Conservation (phyloP, 2,797 vertebrate species). For the Paguma larvata region DNA sequence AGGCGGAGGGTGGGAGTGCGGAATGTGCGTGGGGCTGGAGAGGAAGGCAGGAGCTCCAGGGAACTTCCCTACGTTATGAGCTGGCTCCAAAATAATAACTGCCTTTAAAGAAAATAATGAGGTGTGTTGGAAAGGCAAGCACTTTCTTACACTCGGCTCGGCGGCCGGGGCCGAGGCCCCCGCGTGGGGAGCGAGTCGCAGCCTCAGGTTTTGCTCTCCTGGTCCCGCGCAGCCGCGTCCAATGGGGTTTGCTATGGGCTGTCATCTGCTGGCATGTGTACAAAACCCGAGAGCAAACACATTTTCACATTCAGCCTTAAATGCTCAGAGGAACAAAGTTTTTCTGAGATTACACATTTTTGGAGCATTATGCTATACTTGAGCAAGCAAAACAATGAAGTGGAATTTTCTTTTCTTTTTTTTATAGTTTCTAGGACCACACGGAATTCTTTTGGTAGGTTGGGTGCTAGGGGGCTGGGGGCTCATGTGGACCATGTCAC, state of each 20-base stretch:
- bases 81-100: background rate
- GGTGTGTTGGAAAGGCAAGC: background rate
- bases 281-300: background rate
- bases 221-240: background rate
- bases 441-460: background rate
- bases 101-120: background rate
- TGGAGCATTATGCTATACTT: constrained; percentile 48
- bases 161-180: background rate
- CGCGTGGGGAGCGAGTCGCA: accelerated
- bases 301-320: constrained; percentile 2
- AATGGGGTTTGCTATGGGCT: background rate
- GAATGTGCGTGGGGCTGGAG: background rate
- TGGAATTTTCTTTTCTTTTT: background rate
- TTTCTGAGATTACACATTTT: constrained; percentile 70
- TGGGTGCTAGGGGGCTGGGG: background rate
- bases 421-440: background rate
- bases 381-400: background rate
- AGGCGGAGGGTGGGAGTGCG: accelerated
- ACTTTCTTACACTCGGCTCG: background rate
- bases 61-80: background rate
- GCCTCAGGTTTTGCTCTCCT: background rate
- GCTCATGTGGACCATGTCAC: accelerated
- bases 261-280: background rate
- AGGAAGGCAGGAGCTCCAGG: background rate
- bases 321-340: constrained; percentile 56